These are phyloP conservation scores for Sorex maritimensis DNA, from an alignment of 2,797 vertebrate species.

Conservation along the genomic window DNA sequence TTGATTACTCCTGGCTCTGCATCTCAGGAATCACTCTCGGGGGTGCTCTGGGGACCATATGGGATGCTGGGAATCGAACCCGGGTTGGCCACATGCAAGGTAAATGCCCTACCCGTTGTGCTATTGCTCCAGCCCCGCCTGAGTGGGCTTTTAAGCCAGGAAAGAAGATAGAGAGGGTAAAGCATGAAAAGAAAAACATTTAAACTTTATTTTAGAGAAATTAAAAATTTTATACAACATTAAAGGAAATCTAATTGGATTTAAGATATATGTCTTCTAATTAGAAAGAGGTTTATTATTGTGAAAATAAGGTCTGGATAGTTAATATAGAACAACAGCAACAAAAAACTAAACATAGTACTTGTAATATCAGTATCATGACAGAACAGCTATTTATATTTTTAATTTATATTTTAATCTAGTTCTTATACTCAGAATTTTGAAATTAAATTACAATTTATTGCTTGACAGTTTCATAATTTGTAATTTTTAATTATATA, in stretches of 20 bases:
- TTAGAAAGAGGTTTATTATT: neutral
- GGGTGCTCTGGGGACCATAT: no score
- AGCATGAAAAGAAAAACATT: neutral
- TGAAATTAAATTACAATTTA: slow-evolving; percentile 33
- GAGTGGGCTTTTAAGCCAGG: neutral
- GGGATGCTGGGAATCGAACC: no score
- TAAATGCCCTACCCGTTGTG: no score
- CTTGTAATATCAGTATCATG: neutral
- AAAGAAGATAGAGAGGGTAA: neutral
- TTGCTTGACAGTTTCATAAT: slow-evolving; percentile 3
- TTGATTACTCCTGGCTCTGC: no score
- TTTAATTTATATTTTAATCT: slow-evolving; percentile 58
- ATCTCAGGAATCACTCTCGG: no score
- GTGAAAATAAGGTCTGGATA: neutral
- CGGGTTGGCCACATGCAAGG: no score
- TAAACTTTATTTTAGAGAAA: neutral
- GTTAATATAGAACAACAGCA: neutral
- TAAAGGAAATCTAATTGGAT: neutral
- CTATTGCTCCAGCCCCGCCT: no score
- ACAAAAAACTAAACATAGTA: neutral
- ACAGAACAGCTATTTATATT: neutral
- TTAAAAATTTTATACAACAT: neutral
- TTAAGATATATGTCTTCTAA: neutral
- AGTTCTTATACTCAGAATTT: slow-evolving; percentile 24
- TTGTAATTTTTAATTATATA: slow-evolving; percentile 18